phyloP scores from a whole-genome alignment of 2,113 vertebrate species.

The Saccopteryx leptura region DNA sequence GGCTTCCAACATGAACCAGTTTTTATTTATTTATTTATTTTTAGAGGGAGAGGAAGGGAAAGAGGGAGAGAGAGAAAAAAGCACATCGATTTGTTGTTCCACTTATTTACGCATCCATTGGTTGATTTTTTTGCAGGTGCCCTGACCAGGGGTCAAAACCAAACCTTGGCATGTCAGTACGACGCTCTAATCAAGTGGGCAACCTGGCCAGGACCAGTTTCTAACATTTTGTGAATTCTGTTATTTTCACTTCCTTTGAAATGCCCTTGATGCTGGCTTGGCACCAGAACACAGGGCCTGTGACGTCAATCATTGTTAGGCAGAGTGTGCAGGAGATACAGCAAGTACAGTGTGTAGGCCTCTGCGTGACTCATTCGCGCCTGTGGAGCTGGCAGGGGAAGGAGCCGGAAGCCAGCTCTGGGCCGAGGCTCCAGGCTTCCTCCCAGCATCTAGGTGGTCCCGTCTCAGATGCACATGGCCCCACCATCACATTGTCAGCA shows the following conservation, averaged over 20 bases:
- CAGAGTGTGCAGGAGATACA: slow-evolving; percentile 23
- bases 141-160: no score
- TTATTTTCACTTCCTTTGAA: slow-evolving; percentile 53
- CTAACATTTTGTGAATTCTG: slow-evolving; percentile 15
- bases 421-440: slow-evolving; percentile 60
- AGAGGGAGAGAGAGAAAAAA: no score
- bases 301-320: slow-evolving; percentile 31
- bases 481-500: background rate
- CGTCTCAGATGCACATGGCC: background rate
- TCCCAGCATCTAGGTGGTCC: background rate
- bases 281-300: slow-evolving; percentile 64
- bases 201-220: background rate
- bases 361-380: background rate
- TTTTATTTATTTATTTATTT: no score
- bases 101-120: no score
- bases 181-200: no score
- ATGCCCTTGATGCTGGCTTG: slow-evolving; percentile 43
- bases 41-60: no score
- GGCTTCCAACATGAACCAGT: background rate
- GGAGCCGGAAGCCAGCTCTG: slow-evolving; percentile 7
- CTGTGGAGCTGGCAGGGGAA: background rate
- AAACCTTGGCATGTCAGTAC: no score
- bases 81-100: no score
- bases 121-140: no score
- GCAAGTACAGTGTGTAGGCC: slow-evolving; percentile 6